phyloP scores from a whole-genome alignment of 1,140 invertebrate genomes.

The Periplaneta americana region DNA sequence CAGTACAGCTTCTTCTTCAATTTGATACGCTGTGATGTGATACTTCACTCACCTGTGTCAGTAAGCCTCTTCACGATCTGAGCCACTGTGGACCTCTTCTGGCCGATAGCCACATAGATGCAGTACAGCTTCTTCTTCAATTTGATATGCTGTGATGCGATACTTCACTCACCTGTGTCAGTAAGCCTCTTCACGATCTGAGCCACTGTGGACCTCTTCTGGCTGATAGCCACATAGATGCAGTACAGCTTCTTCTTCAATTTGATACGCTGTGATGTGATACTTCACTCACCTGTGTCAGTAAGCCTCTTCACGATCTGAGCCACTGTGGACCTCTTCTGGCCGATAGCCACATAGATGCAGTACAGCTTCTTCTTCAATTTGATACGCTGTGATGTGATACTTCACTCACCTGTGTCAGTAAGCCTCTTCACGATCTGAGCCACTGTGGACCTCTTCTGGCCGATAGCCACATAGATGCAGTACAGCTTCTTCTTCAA shows the following conservation, averaged over 20 bases:
- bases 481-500: conserved; percentile 99
- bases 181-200: conserved; percentile 98
- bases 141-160: too few relatives aligned
- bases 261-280: too few relatives aligned
- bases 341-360: conserved; percentile 99
- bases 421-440: conserved; percentile 98
- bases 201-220: conserved; percentile 99
- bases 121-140: conserved; percentile 99
- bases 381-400: too few relatives aligned
- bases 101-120: conserved; percentile 99
- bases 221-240: conserved; percentile 99
- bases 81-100: conserved; percentile 99
- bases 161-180: too few relatives aligned
- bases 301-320: conserved; percentile 98
- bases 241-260: conserved; percentile 99
- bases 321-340: conserved; percentile 99
- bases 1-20: conserved; percentile 99
- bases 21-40: too few relatives aligned
- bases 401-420: conserved; percentile 65
- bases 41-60: conserved; percentile 65
- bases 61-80: conserved; percentile 98
- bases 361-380: conserved; percentile 99
- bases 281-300: conserved; percentile 65
- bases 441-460: conserved; percentile 99
- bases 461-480: conserved; percentile 99